phyloP scores from a whole-genome alignment of 2,888 invertebrate genomes.

The Acronicta alni region DNA sequence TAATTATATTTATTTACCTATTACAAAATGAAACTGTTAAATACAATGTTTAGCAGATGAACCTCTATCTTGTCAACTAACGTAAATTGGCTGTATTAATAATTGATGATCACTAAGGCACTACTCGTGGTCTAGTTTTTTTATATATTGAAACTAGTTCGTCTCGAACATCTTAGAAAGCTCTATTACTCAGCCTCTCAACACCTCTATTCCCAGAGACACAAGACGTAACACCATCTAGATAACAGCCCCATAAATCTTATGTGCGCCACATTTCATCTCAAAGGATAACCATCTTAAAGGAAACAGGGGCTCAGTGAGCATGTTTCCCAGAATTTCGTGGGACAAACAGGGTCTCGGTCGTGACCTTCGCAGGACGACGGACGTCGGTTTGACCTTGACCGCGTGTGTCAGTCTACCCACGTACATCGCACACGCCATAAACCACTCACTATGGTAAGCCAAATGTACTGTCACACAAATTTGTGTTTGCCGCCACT shows the following conservation, averaged over 20 bases:
- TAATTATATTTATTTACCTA: too few relatives aligned
- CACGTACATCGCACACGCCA: slow-evolving; percentile 61
- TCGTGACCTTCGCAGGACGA: slow-evolving; percentile 64
- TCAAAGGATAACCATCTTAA: slow-evolving; percentile 45
- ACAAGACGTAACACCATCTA: slow-evolving; percentile 23
- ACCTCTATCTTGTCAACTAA: background rate
- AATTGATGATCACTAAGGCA: too few relatives aligned
- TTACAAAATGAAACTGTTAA: too few relatives aligned
- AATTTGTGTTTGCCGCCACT: slow-evolving; percentile 51
- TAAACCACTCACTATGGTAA: slow-evolving; percentile 58
- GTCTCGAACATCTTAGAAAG: slow-evolving; percentile 5
- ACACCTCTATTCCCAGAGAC: slow-evolving; percentile 22
- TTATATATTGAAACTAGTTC: too few relatives aligned
- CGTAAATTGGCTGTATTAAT: background rate
- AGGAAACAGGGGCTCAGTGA: slow-evolving; percentile 26
- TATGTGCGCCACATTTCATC: slow-evolving; percentile 36
- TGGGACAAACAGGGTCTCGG: slow-evolving; percentile 52
- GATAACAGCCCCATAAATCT: slow-evolving; percentile 32
- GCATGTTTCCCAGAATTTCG: slow-evolving; percentile 47
- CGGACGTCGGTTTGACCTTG: slow-evolving; percentile 63
- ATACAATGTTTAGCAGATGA: background rate
- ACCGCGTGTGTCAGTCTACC: slow-evolving; percentile 64
- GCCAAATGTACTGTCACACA: slow-evolving; percentile 53
- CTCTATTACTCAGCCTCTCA: slow-evolving; percentile 5
- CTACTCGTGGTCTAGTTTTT: background rate